Evolutionary conservation across 2,797 vertebrate species (phyloP).

Genomic region (Macroramphosus scolopax): DNA sequence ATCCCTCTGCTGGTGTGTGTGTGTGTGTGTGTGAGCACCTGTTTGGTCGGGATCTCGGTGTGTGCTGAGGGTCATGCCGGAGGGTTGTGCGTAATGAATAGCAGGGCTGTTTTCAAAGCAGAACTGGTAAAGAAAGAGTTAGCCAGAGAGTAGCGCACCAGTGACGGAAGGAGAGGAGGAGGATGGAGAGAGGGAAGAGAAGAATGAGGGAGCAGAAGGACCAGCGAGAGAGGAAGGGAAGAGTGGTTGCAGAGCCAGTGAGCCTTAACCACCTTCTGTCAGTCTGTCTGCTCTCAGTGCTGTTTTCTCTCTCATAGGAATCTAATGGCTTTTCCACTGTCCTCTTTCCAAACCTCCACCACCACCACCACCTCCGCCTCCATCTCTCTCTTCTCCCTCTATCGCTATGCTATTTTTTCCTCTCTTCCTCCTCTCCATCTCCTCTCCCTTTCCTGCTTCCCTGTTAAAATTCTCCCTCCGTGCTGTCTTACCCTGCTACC

Average conservation of each 20-base stretch:
- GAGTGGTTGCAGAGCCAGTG: constrained; percentile 66
- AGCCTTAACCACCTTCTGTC: constrained; percentile 77
- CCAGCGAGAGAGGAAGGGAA: constrained; percentile 58
- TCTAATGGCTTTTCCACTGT: constrained; percentile 78
- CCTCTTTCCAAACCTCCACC: constrained; percentile 66
- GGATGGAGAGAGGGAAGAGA: constrained; percentile 29
- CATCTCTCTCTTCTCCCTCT: constrained; percentile 23
- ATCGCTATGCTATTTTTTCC: constrained; percentile 26
- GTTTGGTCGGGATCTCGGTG: background rate
- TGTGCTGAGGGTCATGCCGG: constrained; percentile 57
- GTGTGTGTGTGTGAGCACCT: constrained; percentile 20
- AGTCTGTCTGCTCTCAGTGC: constrained; percentile 68
- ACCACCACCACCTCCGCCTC: constrained; percentile 29
- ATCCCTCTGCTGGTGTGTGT: constrained; percentile 42
- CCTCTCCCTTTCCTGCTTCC: constrained; percentile 51
- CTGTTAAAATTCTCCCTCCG: constrained; percentile 42
- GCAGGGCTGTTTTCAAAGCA: constrained; percentile 68
- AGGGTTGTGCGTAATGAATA: constrained; percentile 72
- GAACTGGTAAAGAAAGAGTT: constrained; percentile 32
- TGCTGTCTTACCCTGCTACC: constrained; percentile 32
- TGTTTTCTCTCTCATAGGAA: constrained; percentile 71
- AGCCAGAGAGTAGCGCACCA: constrained; percentile 57
- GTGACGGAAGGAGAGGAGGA: constrained; percentile 47
- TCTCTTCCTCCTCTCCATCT: constrained; percentile 44
- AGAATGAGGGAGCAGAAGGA: constrained; percentile 46